Evolutionary conservation across 2,888 invertebrate genomes (phyloP).

Genomic region (Dimorphilus gyrociliatus): DNA sequence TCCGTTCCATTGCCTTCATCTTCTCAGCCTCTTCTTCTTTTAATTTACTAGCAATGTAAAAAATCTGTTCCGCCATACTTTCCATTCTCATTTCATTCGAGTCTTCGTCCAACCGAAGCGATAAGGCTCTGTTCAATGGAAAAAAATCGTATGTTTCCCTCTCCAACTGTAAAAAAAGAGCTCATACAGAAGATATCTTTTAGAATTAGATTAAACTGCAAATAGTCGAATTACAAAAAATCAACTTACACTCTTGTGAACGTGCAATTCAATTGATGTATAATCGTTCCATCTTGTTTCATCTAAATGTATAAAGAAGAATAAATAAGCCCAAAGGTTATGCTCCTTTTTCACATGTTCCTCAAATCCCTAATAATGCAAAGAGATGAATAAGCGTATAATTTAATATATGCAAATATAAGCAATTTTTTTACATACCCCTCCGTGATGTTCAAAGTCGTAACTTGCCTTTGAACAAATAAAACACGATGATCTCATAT

Average conservation of each 20-base stretch:
- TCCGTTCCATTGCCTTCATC: no score
- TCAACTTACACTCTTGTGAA: constrained; percentile 24
- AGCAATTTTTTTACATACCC: constrained; percentile 12
- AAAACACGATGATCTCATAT: constrained; percentile 33
- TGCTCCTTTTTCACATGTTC: constrained; percentile 33
- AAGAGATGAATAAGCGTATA: neutral
- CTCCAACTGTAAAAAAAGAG: constrained; percentile 19
- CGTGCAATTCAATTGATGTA: constrained; percentile 30
- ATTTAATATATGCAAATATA: neutral
- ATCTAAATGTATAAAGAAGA: constrained; percentile 34
- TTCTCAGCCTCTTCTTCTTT: no score
- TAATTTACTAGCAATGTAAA: constrained; percentile 28
- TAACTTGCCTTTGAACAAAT: constrained; percentile 32
- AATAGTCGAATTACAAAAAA: no score
- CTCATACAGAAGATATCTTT: no score
- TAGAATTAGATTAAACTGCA: no score
- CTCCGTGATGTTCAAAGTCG: constrained; percentile 34
- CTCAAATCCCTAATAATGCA: constrained; percentile 23
- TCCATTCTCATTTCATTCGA: constrained; percentile 24
- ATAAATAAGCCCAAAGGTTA: constrained; percentile 36
- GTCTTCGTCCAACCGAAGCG: constrained; percentile 28
- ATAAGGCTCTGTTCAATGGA: constrained; percentile 30
- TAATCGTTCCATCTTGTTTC: constrained; percentile 32
- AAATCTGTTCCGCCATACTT: constrained; percentile 24
- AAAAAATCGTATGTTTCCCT: constrained; percentile 28